phyloP scores from a whole-genome alignment of 37 sponge, comb jelly and placozoan genomes.

The Chondrilla cf. caribensis region DNA sequence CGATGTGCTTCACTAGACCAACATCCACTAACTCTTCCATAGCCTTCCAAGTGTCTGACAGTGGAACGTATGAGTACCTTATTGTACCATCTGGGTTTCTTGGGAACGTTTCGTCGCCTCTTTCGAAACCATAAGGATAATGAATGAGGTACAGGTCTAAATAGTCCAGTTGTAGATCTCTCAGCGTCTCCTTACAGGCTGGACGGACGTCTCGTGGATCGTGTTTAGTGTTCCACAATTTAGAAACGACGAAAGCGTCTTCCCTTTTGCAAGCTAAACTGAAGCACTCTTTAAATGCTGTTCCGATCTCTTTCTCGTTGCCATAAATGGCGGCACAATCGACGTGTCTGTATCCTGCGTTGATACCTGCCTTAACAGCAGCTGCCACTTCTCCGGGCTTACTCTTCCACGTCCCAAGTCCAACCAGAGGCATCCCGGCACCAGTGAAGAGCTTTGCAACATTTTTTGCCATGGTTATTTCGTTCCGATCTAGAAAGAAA shows the following conservation, averaged over 20 bases:
- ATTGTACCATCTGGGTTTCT: conserved; percentile 73
- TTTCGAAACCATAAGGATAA: conserved; percentile 74
- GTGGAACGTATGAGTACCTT: conserved; percentile 45
- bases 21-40: conserved; percentile 89
- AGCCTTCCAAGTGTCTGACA: conserved; percentile 78
- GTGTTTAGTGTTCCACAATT: conserved; percentile 95
- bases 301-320: conserved; percentile 88
- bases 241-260: conserved; percentile 85
- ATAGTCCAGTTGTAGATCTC: conserved; percentile 81
- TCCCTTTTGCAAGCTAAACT: conserved; percentile 44
- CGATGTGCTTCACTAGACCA: conserved; percentile 82
- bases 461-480: too few relatives aligned
- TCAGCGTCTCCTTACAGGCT: conserved; percentile 65
- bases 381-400: conserved; percentile 70
- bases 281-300: conserved; percentile 60
- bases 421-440: conserved; percentile 78
- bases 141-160: conserved; percentile 94
- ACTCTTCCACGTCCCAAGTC: conserved; percentile 98
- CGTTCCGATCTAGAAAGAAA: too few relatives aligned
- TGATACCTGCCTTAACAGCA: conserved; percentile 65
- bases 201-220: conserved; percentile 71
- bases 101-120: conserved; percentile 58
- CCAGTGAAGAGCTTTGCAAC: conserved; percentile 49
- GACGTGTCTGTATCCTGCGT: conserved; percentile 77
- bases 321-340: conserved; percentile 89